Evolutionary conservation across 2,888 invertebrate species (phyloP), one percentile per base, ranked within the genome.

Genomic region (Urechis unicinctus): DNA sequence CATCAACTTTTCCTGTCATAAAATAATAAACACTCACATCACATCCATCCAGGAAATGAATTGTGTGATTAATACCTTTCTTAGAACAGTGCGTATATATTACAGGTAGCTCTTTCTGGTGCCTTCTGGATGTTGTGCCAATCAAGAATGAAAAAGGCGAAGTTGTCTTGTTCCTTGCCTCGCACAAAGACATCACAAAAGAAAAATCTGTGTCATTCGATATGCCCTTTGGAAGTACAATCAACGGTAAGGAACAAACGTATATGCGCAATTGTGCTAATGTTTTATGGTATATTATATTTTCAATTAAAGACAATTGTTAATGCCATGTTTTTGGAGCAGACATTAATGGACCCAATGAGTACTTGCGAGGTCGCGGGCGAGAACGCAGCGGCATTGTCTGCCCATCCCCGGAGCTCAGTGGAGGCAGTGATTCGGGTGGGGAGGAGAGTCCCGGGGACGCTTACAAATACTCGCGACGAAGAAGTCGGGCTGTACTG

Each of bases 91-190:
- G n/a, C n/a, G n/a, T n/a, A n/a, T n/a, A n/a, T n/a, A n/a, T 36
- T 36, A 36, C 83, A 93, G 93, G 90, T 64, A 86, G 86, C 67
- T 88, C 91, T 53, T 95, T 95, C 81, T 91, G 93, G 89, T 95
- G 94, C 81, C 84, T 95, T 68, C 84, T 95, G 81, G 95, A 95
- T 81, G 92, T 95, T 79, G 94, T 95, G 61, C 95, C 95, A 74
- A 95, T 95, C 81, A 95, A 95, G 83, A 95, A 95, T 84, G 95
- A 95, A 79, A 95, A 95, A 80, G 85, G 93, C 62, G 93, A 94
- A 82, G 94, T 95, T 73, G 95, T 95, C 30, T 83, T 95, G 70
- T 95, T 92, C 79, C 85, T 95, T 77, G 94, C 93, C 61, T 94
- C 94, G 25, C 93, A 94, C 82, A 95, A 95, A 82, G 94, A 95